phyloP scores from a whole-genome alignment of 2,113 vertebrate genomes.

The Catharus fuscescens region DNA sequence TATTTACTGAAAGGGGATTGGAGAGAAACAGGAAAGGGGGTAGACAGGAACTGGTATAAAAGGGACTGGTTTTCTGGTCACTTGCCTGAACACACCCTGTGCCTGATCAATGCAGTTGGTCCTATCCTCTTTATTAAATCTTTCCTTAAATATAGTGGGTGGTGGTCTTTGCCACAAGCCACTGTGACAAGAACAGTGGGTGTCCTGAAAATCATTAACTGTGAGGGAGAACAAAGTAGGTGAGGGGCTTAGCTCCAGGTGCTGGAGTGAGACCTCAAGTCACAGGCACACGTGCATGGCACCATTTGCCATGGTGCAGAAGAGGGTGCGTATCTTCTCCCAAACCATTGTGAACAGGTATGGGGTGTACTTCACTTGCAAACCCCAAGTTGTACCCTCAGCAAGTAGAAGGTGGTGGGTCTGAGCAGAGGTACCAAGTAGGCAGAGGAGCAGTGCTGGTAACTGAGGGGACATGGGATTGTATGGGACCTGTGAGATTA shows the following conservation, averaged over 20 bases:
- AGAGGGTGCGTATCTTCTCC: background rate
- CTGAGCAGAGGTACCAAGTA: background rate
- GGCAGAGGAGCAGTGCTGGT: background rate
- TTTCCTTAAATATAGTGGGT: background rate
- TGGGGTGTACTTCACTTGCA: background rate
- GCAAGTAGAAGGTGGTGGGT: rapidly evolving
- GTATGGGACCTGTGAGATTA: background rate
- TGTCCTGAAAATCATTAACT: background rate
- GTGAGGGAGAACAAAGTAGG: background rate
- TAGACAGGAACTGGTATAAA: background rate
- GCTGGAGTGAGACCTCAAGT: background rate
- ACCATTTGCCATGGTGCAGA: background rate
- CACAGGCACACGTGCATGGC: background rate
- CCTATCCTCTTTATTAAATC: background rate
- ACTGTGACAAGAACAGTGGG: background rate
- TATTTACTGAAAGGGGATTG: background rate
- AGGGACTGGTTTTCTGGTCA: background rate
- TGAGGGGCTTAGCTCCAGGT: background rate
- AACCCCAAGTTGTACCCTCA: background rate
- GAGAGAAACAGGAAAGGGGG: background rate
- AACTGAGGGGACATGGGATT: too few species aligned
- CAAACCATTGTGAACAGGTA: background rate
- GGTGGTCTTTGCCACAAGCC: background rate
- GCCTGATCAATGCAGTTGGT: background rate
- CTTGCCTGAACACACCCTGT: background rate